These are phyloP conservation scores for Andrena trimmerana DNA, from an alignment of 2,888 invertebrate genomes.

Conservation along the genomic window DNA sequence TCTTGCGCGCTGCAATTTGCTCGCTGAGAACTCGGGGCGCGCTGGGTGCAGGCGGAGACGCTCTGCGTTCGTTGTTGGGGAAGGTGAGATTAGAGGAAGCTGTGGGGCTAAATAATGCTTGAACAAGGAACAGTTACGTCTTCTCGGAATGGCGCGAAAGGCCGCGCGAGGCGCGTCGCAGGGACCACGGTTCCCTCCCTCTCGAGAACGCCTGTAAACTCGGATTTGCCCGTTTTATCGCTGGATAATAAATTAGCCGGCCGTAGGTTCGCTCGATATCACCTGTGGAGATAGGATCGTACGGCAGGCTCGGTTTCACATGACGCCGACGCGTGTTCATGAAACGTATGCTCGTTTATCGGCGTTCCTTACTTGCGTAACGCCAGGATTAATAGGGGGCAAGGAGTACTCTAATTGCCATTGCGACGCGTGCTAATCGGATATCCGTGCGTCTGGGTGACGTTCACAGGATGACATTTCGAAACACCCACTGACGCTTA, in stretches of 20 bases:
- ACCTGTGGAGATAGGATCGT: background rate
- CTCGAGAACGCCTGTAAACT: background rate
- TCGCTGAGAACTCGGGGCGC: background rate
- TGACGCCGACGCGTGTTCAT: background rate
- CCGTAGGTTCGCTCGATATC: background rate
- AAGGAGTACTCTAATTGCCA: background rate
- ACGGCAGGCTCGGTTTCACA: background rate
- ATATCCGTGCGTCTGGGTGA: background rate
- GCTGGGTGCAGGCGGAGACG: background rate
- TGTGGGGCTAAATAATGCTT: background rate
- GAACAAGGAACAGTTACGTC: background rate
- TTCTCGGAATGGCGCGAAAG: background rate
- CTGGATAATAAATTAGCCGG: constrained; percentile 1
- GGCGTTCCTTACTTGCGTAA: background rate
- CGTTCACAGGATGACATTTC: constrained; percentile 1
- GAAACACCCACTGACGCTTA: constrained; percentile 4
- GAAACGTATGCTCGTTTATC: background rate
- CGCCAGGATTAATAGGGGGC: background rate
- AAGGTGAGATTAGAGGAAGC: background rate
- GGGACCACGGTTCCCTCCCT: background rate
- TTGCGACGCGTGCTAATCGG: background rate
- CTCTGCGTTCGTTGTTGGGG: background rate
- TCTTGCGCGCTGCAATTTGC: constrained; percentile 6
- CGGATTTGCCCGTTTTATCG: constrained; percentile 21
- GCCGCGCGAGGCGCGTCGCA: background rate